A percentile compares a stretch with the other conserved stretches of the same genome.
phyloP scores from a whole-genome alignment of 2,888 invertebrate species.

The Stenichneumon culpator region DNA sequence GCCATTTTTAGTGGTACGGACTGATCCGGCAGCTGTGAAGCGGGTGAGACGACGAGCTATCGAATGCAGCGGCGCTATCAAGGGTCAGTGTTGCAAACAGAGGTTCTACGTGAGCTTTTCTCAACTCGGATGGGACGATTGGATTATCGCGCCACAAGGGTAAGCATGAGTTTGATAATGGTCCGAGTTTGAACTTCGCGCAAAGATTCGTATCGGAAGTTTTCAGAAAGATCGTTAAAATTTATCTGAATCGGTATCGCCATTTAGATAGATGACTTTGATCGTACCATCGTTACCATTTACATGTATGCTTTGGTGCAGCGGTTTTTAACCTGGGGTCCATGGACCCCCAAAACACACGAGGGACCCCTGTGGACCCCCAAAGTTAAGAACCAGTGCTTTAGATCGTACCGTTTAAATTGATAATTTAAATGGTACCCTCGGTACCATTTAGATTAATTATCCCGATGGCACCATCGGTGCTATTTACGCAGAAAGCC shows the following conservation, averaged over 20 bases:
- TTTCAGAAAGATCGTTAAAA: too few relatives aligned
- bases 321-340: too few relatives aligned
- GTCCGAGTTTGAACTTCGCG: neutral
- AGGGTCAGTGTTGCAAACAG: slow-evolving; percentile 94
- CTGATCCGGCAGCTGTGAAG: slow-evolving; percentile 90
- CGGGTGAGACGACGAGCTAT: slow-evolving; percentile 92
- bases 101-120: slow-evolving; percentile 96
- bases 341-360: too few relatives aligned
- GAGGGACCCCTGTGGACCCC: too few relatives aligned
- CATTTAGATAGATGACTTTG: too few relatives aligned
- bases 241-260: neutral
- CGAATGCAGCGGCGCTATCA: slow-evolving; percentile 91
- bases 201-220: neutral
- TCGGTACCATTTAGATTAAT: neutral
- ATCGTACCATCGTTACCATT: neutral
- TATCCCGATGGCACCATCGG: neutral
- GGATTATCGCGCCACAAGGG: slow-evolving; percentile 96
- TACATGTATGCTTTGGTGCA: too few relatives aligned
- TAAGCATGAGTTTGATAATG: slow-evolving; percentile 69
- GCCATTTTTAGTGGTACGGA: slow-evolving; percentile 94
- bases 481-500: neutral
- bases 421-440: neutral
- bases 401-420: neutral
- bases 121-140: slow-evolving; percentile 97
- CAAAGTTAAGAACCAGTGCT: too few relatives aligned